Evolutionary conservation across 2,113 vertebrate species (phyloP), one percentile per base, ranked within the genome.

Genomic region (Rhagologus leucostigma): DNA sequence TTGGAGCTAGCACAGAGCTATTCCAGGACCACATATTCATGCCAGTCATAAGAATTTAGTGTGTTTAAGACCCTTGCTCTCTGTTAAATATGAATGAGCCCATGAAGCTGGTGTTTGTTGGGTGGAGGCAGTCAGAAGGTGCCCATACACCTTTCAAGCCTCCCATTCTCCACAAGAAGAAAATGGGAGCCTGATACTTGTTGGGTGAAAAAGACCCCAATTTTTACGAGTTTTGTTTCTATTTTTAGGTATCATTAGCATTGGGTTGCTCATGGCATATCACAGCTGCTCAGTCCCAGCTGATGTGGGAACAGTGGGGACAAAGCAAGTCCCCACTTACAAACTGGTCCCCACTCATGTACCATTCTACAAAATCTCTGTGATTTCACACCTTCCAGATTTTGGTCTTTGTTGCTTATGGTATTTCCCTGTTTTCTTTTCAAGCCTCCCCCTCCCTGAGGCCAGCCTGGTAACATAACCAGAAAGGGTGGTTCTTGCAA

Each of bases 191-290:
- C 44, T 47, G 73, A 0, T 68, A 63, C 14, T 75, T 46, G 17
- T 18, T 44, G 74, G 13, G 16, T 56, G 57, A 63, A 81, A 89
- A 75, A 52, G 37, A 59, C 15, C 16, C 9, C 9, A 27, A 7
- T 56, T 89, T 84, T 47, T 49, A 53, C 3, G 44, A 41, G 7
- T 78, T 89, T 71, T 49, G 8, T 64, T 94, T 62, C 26, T 1
- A 0, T 3, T 70, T 87, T 76, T 83, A 30, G 26, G 3, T 95
- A 9, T 52, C 0, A 0, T 70, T 80, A 52, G 24, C 41, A 44
- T 33, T 0, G 0, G 2, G 37, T 57, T 75, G 68, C 52, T 50
- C 32, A 1, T 35, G 23, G 18, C 12, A 1, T 29, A 37, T 16
- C 50, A 70, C 67, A 77, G 62, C 56, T 64, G 33, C 44, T 77